Evolutionary conservation across 2,888 invertebrate genomes (phyloP).

Genomic region (Pseudolycoriella hygida): DNA sequence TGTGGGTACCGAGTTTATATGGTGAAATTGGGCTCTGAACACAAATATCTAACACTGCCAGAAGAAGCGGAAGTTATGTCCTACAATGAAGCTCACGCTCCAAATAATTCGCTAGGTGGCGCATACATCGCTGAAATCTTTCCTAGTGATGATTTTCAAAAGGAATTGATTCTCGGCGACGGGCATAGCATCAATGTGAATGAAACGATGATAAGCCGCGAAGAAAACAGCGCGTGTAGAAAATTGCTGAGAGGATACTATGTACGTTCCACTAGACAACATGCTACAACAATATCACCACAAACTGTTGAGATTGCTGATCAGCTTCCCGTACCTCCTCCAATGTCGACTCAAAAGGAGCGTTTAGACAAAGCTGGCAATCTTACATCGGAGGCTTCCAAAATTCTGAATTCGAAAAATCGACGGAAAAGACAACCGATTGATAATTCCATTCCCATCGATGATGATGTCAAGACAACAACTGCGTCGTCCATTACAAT

Average conservation of each 20-base stretch:
- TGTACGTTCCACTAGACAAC: background rate
- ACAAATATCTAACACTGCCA: conserved; percentile 49
- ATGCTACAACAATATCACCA: background rate
- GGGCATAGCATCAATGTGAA: conserved; percentile 18
- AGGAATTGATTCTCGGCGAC: conserved; percentile 60
- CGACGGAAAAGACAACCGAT: conserved; percentile 14
- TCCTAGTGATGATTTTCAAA: conserved; percentile 43
- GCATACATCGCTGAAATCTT: conserved; percentile 78
- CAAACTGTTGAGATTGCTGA: conserved; percentile 11
- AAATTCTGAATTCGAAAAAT: conserved; percentile 20
- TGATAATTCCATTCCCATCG: background rate
- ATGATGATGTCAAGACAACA: conserved; percentile 3
- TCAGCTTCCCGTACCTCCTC: conserved; percentile 6
- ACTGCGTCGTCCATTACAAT: background rate
- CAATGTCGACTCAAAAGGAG: conserved; percentile 15
- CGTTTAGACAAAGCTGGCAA: conserved; percentile 19
- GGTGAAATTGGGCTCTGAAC: conserved; percentile 37
- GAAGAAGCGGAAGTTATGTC: conserved; percentile 50
- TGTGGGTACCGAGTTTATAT: conserved; percentile 73
- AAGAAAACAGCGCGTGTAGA: conserved; percentile 1
- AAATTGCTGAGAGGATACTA: conserved; percentile 4
- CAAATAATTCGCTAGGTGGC: conserved; percentile 39
- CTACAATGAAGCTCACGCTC: conserved; percentile 53
- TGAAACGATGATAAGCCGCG: background rate
- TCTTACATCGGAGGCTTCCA: conserved; percentile 20